Evolutionary conservation across 2,797 vertebrate species (phyloP).

Genomic region (Florisuga fusca): DNA sequence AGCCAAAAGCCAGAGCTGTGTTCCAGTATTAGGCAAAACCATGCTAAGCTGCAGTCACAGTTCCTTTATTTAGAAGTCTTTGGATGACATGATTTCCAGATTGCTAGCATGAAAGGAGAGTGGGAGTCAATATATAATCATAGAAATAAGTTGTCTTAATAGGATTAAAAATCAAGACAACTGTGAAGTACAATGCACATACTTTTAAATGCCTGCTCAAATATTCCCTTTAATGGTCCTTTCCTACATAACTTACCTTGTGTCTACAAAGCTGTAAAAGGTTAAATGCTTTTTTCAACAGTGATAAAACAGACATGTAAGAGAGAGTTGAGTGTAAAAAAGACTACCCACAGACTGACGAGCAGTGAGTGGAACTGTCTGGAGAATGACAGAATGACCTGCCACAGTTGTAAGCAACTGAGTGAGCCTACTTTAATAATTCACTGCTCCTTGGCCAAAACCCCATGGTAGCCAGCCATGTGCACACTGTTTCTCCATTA

Average conservation of each 20-base stretch:
- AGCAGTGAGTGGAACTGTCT: not conserved
- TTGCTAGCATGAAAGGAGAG: not conserved
- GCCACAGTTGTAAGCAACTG: not conserved
- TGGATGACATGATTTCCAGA: not conserved
- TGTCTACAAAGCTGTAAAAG: fast-evolving
- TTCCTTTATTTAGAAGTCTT: not conserved
- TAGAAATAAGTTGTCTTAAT: not conserved
- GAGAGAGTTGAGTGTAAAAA: not conserved
- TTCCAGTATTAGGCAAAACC: not conserved
- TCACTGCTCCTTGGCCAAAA: not conserved
- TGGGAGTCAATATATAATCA: not conserved
- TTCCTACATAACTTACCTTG: not conserved
- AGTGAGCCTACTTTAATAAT: not conserved
- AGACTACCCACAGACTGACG: not conserved
- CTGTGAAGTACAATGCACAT: not conserved
- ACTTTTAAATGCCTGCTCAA: not conserved
- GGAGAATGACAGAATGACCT: not conserved
- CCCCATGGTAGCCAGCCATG: fast-evolving
- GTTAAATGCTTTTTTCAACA: not conserved
- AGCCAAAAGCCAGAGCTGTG: not conserved
- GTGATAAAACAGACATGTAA: fast-evolving
- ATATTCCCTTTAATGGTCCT: not conserved
- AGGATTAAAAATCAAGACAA: not conserved
- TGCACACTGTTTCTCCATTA: fast-evolving
- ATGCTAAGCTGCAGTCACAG: fast-evolving